Base-by-base conservation (phyloP, 2,888 invertebrate species). In the Aphodius granarius region DNA sequence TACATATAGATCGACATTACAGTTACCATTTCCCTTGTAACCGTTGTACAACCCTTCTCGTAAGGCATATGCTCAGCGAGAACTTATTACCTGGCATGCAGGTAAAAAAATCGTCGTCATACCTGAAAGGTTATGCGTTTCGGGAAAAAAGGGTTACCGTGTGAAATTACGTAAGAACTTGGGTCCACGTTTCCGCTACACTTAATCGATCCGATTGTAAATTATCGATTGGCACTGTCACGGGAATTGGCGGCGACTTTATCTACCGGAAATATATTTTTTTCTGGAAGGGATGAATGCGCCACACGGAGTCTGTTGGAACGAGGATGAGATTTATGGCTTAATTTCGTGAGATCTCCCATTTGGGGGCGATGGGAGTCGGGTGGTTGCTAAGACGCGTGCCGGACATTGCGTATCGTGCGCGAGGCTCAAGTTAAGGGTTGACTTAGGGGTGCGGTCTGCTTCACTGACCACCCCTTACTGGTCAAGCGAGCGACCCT, bases 391-490 rank as follows among this genome's bases (percentile, higher is more conserved):
- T 43, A 9, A 80, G 82, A 82, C 83, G 81, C 83, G 83, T 82
- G 83, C 80, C 82, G 75, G 75, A 77, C 77, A 79, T 79, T 79
- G 77, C 78, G 71, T 68, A 23, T 63, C 20, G 22, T 62, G 17
- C 22, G 64, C 43, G 73, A 71, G 66, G 23, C 73, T 18, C 19
- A 43, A 43, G 9, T 66, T 75, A 78, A 76, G 76, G 78, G 74
- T 68, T 75, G 78, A 79, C 80, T 79, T 78, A 72, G 81, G 82
- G 83, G 84, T 82, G 83, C 83, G 83, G 82, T 83, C 81, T 83
- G 83, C 84, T 84, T 83, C 83, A 82, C 82, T 84, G 84, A 83
- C 85, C 85, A 84, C 84, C 85, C 85, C 77, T 81, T 80, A 81
- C 81, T 82, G 84, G 85, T 84, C 84, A 83, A 81, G 82, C 79